Evolutionary conservation across 92 coral and sea anemone genomes (phyloP), one percentile per base, ranked within the genome.

Genomic region (Muricea muricata): DNA sequence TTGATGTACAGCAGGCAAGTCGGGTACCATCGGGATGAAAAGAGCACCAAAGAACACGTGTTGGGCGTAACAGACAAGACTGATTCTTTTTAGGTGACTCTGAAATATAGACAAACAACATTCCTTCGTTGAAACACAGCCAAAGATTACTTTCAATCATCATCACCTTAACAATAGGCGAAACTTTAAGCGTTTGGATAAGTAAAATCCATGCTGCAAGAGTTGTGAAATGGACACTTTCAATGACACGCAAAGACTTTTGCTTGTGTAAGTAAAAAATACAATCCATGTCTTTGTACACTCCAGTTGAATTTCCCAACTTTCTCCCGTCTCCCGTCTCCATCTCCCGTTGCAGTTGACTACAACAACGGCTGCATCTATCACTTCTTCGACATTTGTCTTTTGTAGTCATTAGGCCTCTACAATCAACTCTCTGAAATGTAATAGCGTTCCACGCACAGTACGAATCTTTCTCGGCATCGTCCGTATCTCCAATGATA

Each of bases 21-120:
- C 37, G 70, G 1, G 70, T 20, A 25, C 70, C 70, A 30, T 63
- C 70, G 4, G 70, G 70, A 63, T 37, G 31, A 63, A 63, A 63
- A 8, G 70, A 63, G 30, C 70, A 20, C 70, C 33, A 63, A 63
- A 28, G 39, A 63, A 63, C 37, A 20, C 39, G 6, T 18, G 70
- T 63, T 6, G 70, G 37, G 31, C 70, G 39, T 2, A 39, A 13
- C 21, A 52, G 21, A 13, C 60, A 9, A 1, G 60, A 52, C 18
- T 52, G 21, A 2, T 52, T 18, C 20, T 20, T 6, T 52, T 18
- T 63, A 0, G 60, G 26, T 4, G 60, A 6, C 24, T 28, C 2
- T 18, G 70, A 10, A 6, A 6, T 63, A 32, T 10, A 63, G n/a
- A 63, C 70, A 63, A 63, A 10, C 30, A 63, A 11, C 18, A 17